A percentile compares a stretch with the other conserved stretches of the same genome.
These are phyloP conservation scores for Hirudo medicinalis DNA, from an alignment of 1,140 invertebrate genomes.

Conservation along the genomic window DNA sequence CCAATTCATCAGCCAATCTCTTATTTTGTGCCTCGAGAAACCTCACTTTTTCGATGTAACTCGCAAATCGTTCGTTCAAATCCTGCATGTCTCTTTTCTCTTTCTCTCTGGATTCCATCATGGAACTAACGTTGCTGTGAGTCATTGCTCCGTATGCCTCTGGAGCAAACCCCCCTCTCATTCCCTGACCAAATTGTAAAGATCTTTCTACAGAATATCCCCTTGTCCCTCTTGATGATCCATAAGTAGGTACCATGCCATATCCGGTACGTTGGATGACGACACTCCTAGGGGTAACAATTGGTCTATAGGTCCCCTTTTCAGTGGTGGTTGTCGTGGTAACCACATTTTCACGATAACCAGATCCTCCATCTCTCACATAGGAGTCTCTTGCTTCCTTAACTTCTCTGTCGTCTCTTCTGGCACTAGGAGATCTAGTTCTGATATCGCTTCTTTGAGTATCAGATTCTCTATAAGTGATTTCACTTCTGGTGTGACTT, in stretches of 20 bases:
- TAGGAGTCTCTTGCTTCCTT: neutral
- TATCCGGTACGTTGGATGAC: conserved; percentile 27
- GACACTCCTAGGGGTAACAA: conserved; percentile 35
- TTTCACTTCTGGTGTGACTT: neutral
- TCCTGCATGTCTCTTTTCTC: conserved; percentile 22
- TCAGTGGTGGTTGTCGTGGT: neutral
- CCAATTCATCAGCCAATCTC: conserved; percentile 8
- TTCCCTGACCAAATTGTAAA: conserved; percentile 28
- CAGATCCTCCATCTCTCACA: neutral
- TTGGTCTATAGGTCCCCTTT: conserved; percentile 29
- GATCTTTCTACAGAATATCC: conserved; percentile 7
- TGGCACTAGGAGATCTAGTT: neutral
- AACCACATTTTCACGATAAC: neutral
- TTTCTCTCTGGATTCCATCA: conserved; percentile 32
- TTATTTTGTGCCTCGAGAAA: conserved; percentile 12
- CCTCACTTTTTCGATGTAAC: conserved; percentile 20
- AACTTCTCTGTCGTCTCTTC: neutral
- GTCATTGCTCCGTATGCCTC: conserved; percentile 21
- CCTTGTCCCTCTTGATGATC: neutral
- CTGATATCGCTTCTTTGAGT: no score
- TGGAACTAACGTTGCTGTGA: conserved; percentile 36
- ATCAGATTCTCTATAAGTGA: no score
- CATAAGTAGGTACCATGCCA: conserved; percentile 18
- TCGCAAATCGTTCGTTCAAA: conserved; percentile 21
- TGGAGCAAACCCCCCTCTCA: conserved; percentile 29